Evolutionary conservation across 2,797 vertebrate genomes (phyloP).

Genomic region (Threskiornis aethiopicus): DNA sequence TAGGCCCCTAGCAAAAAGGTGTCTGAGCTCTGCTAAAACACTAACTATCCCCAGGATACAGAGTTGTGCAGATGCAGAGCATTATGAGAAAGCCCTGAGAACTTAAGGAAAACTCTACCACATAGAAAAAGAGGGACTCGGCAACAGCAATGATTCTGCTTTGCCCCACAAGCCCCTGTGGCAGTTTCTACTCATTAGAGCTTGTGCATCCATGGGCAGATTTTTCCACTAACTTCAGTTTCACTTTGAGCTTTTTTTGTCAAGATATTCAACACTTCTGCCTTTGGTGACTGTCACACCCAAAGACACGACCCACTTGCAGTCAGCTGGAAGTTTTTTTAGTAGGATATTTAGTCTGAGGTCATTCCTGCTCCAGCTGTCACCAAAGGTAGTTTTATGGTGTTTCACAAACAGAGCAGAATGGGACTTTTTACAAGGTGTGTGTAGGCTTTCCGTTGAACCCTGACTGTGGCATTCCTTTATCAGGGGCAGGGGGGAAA

Average conservation of each 20-base stretch:
- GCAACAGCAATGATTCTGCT: not conserved
- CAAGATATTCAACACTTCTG: not conserved
- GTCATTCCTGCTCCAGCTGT: not conserved
- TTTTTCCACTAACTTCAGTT: not conserved
- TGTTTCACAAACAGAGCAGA: not conserved
- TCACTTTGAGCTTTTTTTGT: not conserved
- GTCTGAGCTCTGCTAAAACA: not conserved
- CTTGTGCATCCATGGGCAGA: not conserved
- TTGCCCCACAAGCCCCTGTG: not conserved
- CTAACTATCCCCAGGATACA: not conserved
- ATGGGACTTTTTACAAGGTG: not conserved
- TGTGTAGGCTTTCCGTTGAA: accelerated
- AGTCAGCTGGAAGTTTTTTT: not conserved
- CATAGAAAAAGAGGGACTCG: not conserved
- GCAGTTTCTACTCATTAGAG: not conserved
- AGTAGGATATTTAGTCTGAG: not conserved
- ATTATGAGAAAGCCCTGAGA: not conserved
- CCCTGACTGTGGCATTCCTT: not conserved
- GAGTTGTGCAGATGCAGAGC: not conserved
- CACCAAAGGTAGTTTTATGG: not conserved
- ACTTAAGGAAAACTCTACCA: not conserved
- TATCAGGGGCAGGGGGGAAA: not conserved
- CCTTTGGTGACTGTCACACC: not conserved
- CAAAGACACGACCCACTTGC: not conserved
- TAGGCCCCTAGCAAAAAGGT: not conserved